A percentile compares a stretch with the other conserved stretches of the same genome.
phyloP scores from a whole-genome alignment of 2,797 vertebrate genomes.

The Hybognathus amarus region DNA sequence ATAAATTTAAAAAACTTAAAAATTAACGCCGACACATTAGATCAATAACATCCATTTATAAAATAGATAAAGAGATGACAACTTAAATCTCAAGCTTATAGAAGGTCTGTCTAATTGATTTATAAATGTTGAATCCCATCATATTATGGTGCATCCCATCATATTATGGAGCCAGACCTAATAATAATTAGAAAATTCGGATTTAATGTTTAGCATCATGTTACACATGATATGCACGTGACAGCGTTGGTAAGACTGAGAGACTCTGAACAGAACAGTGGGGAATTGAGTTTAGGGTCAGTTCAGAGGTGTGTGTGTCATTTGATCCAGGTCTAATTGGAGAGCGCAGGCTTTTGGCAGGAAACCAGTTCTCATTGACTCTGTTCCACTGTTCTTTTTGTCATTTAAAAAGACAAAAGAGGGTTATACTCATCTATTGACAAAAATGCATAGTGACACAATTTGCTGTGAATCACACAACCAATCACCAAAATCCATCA shows the following conservation, averaged over 20 bases:
- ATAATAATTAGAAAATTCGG: background rate
- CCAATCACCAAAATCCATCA: background rate
- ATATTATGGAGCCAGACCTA: background rate
- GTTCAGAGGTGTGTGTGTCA: slow-evolving; percentile 27
- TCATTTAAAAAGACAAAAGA: background rate
- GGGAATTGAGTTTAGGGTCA: slow-evolving; percentile 22
- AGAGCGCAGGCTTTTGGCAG: slow-evolving; percentile 28
- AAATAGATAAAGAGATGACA: background rate
- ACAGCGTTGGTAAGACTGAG: background rate
- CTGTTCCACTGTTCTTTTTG: background rate
- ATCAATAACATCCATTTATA: background rate
- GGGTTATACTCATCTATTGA: background rate
- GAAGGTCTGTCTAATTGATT: background rate
- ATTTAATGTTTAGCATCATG: slow-evolving; percentile 5
- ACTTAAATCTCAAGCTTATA: background rate
- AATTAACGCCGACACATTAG: no score
- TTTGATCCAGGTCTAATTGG: slow-evolving; percentile 43
- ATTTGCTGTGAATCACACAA: background rate
- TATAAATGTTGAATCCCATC: background rate
- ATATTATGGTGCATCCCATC: background rate
- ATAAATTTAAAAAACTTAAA: no score
- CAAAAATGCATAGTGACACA: background rate
- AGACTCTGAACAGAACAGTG: slow-evolving; percentile 27
- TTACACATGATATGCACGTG: slow-evolving; percentile 23
- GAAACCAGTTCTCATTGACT: slow-evolving; percentile 3